Evolutionary conservation across 2,888 invertebrate species (phyloP).

Genomic region (Epinotia demarniana): DNA sequence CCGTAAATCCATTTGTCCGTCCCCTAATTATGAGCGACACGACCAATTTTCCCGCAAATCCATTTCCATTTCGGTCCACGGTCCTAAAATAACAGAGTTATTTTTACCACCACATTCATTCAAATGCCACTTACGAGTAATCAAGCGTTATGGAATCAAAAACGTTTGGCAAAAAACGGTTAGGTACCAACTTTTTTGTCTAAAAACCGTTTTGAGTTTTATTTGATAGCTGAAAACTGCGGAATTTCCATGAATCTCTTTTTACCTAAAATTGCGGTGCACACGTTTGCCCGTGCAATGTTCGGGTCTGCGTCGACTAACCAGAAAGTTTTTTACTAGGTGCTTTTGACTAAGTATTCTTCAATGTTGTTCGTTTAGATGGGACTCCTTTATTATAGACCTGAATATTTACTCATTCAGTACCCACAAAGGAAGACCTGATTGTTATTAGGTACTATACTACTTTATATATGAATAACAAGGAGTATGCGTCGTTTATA

Average conservation of each 20-base stretch:
- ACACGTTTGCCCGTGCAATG: constrained; percentile 6
- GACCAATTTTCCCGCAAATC: constrained; percentile 1
- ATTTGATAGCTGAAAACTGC: not conserved
- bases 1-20: not conserved
- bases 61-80: not conserved
- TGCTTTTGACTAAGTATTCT: not conserved
- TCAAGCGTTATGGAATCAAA: constrained; percentile 18
- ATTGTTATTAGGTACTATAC: too few species aligned
- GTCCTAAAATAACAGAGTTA: constrained; percentile 12
- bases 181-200: not conserved
- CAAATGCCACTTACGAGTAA: constrained; percentile 8
- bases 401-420: too few species aligned
- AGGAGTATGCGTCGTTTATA: too few species aligned
- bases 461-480: too few species aligned
- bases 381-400: too few species aligned
- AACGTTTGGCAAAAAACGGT: not conserved
- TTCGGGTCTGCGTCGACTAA: constrained; percentile 13
- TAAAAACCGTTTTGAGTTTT: not conserved
- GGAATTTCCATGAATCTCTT: constrained; percentile 20
- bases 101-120: not conserved
- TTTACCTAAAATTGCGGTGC: constrained; percentile 6
- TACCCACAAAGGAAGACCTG: too few species aligned
- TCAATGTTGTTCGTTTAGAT: too few species aligned
- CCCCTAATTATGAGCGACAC: constrained; percentile 1
- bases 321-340: too few species aligned